Evolutionary conservation across 2,113 vertebrate species (phyloP).

Genomic region (Podocnemis expansa): DNA sequence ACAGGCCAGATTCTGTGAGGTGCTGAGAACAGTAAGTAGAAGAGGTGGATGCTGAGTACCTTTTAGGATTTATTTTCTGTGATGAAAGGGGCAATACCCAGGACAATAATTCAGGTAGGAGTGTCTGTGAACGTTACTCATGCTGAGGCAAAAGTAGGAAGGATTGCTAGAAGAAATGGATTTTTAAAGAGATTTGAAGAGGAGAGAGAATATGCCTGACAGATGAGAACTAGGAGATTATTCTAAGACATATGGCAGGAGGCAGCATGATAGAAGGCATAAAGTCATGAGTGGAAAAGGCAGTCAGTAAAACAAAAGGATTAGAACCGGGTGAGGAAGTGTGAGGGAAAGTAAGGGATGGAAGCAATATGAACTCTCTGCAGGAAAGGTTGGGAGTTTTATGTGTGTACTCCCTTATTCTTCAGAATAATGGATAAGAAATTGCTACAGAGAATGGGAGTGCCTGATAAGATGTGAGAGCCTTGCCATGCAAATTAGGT

Average conservation of each 20-base stretch:
- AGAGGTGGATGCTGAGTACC: background rate
- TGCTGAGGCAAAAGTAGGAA: background rate
- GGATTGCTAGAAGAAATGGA: background rate
- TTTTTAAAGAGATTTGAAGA: background rate
- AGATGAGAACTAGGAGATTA: background rate
- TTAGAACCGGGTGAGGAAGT: background rate
- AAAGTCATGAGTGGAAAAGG: background rate
- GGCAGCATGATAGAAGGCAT: background rate
- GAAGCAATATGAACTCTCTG: accelerated
- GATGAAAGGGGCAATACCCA: background rate
- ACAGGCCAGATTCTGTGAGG: background rate
- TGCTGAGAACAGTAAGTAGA: background rate
- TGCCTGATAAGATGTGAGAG: conserved; percentile 6
- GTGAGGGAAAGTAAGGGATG: background rate
- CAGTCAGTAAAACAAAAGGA: background rate
- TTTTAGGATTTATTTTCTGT: background rate
- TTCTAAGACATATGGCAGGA: background rate
- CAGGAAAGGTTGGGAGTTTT: background rate
- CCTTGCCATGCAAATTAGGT: conserved; percentile 14
- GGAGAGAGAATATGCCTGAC: accelerated
- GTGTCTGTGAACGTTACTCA: background rate
- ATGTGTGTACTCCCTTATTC: too few relatives aligned
- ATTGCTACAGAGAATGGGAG: background rate
- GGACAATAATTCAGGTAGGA: background rate
- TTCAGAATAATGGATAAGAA: background rate